Percentiles rank a stretch among this genome's conserved stretches.
These are phyloP conservation scores for Trissolcus basalis DNA, from an alignment of 1,140 invertebrate genomes.

Conservation along the genomic window DNA sequence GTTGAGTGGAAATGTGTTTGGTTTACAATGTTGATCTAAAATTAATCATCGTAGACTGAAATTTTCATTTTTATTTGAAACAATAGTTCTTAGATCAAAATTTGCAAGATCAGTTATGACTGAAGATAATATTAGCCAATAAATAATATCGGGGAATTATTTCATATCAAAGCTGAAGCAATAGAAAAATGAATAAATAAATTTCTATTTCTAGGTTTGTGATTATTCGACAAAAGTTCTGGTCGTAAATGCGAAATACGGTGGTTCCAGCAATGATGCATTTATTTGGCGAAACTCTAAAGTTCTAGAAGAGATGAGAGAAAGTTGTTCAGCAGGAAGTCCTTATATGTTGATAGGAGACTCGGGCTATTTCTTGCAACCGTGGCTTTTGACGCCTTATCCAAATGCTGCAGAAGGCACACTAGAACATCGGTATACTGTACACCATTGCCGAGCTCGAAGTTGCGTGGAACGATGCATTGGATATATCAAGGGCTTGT, in stretches of 20 bases:
- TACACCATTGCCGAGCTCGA: neutral
- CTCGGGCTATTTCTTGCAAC: constrained; percentile 6
- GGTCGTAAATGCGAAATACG: constrained; percentile 12
- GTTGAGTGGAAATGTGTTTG: too few species aligned
- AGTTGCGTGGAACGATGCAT: neutral
- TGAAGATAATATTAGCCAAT: too few species aligned
- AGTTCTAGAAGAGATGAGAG: constrained; percentile 6
- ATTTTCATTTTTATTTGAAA: too few species aligned
- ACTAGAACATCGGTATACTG: neutral
- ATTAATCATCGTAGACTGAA: too few species aligned
- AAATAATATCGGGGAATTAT: too few species aligned
- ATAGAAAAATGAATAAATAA: too few species aligned
- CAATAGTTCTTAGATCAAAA: too few species aligned
- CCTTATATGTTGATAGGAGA: constrained; percentile 14
- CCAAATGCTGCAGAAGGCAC: neutral
- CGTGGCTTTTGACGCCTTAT: neutral
- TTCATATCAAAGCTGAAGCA: too few species aligned
- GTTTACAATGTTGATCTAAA: too few species aligned
- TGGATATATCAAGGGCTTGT: neutral
- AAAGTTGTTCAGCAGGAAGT: constrained; percentile 11
- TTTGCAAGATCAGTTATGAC: too few species aligned
- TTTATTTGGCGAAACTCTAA: constrained; percentile 11
- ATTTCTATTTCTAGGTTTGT: constrained; percentile 21
- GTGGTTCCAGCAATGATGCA: constrained; percentile 10
- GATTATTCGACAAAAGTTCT: constrained; percentile 13